Base-by-base conservation (phyloP, 1,140 invertebrate species). In the Hylaeus anthracinus region DNA sequence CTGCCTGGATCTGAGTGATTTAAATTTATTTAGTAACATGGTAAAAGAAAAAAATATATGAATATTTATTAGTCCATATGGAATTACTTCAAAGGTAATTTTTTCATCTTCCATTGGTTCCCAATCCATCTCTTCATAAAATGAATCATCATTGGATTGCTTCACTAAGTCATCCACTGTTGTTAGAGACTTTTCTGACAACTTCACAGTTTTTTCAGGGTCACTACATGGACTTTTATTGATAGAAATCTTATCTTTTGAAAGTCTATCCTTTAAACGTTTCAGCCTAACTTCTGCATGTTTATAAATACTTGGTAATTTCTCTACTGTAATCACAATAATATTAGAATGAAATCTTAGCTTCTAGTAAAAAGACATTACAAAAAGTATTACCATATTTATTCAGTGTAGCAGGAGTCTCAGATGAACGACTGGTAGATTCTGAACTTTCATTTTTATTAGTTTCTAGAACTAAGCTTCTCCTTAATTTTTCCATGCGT, bases 121-220 rank as follows among this genome's bases (percentile, higher is more conserved):
- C 92, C 92, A 93, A 39, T 93, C 92, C 92, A 93, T 93, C 85
- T 92, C 88, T 74, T 93, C 92, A 53, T 85, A 72, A 1, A 84
- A 10, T 26, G 79, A 12, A 63, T 81, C 61, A 6, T 56, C 41
- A 15, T 65, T 43, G 0, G 41, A 64, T 8, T 12, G 53, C 41
- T 73, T 66, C 45, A 64, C 14, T 75, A 86, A 69, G 41, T 72
- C 51, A 5, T 83, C 53, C 15, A 41, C 39, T 15, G 67, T 70
- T 56, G 56, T 39, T 65, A 26, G 15, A 55, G 43, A 5, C 55
- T 79, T 43, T 65, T 64, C 41, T 15, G 43, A 45, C 1, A n/a
- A 45, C 4, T 39, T 63, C 64, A 53, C 55, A 26, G 2, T 43
- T 26, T 77, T 66, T 0, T 56, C 12, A 1, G 0, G 1, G 41